Evolutionary conservation across 2,113 vertebrate genomes (phyloP), one percentile per base, ranked within the genome.

Genomic region (Bubo scandiacus): DNA sequence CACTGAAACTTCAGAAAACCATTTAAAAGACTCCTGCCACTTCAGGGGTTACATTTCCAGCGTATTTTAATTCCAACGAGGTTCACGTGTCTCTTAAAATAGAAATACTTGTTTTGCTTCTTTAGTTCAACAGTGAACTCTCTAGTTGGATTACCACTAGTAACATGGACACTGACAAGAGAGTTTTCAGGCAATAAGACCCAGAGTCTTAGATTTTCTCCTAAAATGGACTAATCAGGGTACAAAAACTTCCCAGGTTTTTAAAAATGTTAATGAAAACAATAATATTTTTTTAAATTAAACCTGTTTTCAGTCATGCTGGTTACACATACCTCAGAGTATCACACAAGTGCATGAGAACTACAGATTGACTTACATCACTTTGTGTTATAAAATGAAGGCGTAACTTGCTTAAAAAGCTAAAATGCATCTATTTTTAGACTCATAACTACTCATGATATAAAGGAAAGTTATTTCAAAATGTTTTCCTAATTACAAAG

Each of bases 81-180:
- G 88, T 94, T 94, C 62, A 42, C 15, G 40, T 49, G 43, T 68
- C n/a, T 75, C 83, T 77, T 89, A 95, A 95, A 97, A 95, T 92
- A 96, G 89, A 95, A 95, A 85, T 73, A 81, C 20, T 94, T 29
- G 4, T 88, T 95, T 95, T 95, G 65, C 68, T 88, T 70, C 66
- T 75, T 78, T 72, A 82, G 77, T 87, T 96, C 77, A 89, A 49
- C 38, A 86, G 47, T 83, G 65, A 81, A 36, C 36, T 71, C 68
- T 61, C 57, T 63, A 34, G 81, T 29, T 62, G 57, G 62, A 61
- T 68, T 87, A 49, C 14, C 54, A 61, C 54, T 81, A n/a, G 49
- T 54, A 81, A 87, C 38, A 36, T n/a, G 68, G 72, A 63, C 34
- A 66, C 10, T 25, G 16, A 74, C 72, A 88, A 75, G 52, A 68